phyloP scores from a whole-genome alignment of 1,140 invertebrate species.

The Lineus longissimus region DNA sequence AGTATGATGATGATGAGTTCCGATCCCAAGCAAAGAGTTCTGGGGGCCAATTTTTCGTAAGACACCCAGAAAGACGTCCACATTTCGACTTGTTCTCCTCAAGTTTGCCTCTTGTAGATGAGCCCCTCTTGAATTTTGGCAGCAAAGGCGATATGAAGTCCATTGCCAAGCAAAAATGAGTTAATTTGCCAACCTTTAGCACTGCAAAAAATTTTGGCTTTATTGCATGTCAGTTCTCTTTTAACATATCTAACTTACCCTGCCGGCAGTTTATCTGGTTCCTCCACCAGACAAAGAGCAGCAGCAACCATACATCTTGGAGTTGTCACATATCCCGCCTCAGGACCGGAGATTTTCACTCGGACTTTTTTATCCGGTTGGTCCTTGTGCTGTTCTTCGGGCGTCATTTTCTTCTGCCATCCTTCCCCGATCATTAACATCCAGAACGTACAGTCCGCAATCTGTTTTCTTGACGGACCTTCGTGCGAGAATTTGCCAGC shows the following conservation, averaged over 20 bases:
- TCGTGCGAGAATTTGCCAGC: slow-evolving; percentile 65
- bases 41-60: too few relatives aligned
- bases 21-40: too few relatives aligned
- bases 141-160: too few relatives aligned
- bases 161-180: too few relatives aligned
- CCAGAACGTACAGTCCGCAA: slow-evolving; percentile 63
- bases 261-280: slow-evolving; percentile 70
- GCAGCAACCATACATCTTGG: slow-evolving; percentile 67
- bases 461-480: slow-evolving; percentile 63
- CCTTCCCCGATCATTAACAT: slow-evolving; percentile 72
- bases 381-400: slow-evolving; percentile 61
- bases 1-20: background rate
- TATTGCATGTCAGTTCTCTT: background rate
- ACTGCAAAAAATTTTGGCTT: background rate
- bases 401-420: slow-evolving; percentile 67
- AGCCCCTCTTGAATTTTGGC: too few relatives aligned
- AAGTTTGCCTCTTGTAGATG: too few relatives aligned
- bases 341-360: slow-evolving; percentile 61
- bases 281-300: slow-evolving; percentile 72
- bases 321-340: slow-evolving; percentile 82
- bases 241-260: slow-evolving; percentile 60
- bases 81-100: too few relatives aligned
- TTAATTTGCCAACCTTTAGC: too few relatives aligned
- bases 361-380: slow-evolving; percentile 67
- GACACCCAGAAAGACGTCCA: too few relatives aligned